phyloP scores from a whole-genome alignment of 92 coral and sea anemone genomes.

The Micromussa lordhowensis region DNA sequence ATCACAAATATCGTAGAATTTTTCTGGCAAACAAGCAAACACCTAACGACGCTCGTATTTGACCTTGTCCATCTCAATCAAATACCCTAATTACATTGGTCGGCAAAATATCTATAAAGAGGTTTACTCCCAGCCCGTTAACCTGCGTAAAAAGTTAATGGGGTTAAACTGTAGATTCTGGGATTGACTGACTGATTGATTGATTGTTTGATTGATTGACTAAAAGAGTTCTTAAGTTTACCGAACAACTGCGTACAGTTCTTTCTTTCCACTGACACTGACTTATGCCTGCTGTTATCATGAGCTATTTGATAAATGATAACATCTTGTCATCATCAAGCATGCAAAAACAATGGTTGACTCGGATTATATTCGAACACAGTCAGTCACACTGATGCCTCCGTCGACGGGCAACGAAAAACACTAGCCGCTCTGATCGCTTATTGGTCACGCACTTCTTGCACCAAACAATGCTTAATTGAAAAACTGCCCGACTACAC shows the following conservation, averaged over 20 bases:
- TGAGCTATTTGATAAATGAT: neutral
- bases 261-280: neutral
- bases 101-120: neutral
- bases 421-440: neutral
- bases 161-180: neutral
- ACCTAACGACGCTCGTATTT: neutral
- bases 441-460: slow-evolving; percentile 2
- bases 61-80: neutral
- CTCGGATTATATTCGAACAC: neutral
- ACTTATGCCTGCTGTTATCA: neutral
- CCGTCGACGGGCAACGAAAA: neutral
- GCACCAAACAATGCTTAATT: neutral
- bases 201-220: neutral
- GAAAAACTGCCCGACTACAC: slow-evolving; percentile 14
- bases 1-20: neutral
- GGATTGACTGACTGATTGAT: neutral
- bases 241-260: neutral
- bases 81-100: neutral
- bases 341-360: neutral
- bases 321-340: neutral
- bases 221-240: neutral
- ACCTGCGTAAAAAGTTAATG: neutral
- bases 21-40: neutral
- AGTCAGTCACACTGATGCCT: neutral
- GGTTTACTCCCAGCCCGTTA: neutral